A percentile compares a stretch with the other conserved stretches of the same genome.
Evolutionary conservation across 2,797 vertebrate species (phyloP).

Genomic region (Cephalopachus bancanus): DNA sequence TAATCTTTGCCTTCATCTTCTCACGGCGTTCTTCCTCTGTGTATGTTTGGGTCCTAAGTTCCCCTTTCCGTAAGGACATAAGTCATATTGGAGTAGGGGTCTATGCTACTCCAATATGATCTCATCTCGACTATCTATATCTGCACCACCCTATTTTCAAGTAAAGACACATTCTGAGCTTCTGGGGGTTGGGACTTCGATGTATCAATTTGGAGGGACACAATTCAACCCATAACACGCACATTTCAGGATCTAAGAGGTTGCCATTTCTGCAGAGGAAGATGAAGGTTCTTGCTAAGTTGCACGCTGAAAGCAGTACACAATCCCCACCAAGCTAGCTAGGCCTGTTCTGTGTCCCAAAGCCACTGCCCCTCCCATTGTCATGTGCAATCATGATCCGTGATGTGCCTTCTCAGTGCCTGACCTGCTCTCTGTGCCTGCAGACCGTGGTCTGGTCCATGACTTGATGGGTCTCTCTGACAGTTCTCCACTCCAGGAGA

Average conservation of each 20-base stretch:
- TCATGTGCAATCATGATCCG: neutral
- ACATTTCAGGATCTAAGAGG: too few relatives aligned
- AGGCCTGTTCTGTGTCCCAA: neutral
- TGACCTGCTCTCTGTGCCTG: neutral
- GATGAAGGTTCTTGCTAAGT: neutral
- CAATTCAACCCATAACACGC: neutral
- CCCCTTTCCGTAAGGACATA: neutral
- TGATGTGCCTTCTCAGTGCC: fast-evolving
- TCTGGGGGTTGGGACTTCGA: neutral
- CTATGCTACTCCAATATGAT: neutral
- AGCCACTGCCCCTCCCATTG: neutral
- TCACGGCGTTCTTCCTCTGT: neutral
- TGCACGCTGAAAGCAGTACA: neutral
- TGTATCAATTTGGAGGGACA: neutral
- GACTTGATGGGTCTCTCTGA: constrained; percentile 47
- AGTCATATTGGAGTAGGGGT: neutral
- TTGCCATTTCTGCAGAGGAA: neutral
- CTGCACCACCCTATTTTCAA: neutral
- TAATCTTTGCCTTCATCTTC: too few relatives aligned
- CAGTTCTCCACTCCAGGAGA: neutral
- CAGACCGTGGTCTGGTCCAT: neutral
- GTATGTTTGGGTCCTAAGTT: neutral
- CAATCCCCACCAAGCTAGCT: neutral
- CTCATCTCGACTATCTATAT: neutral
- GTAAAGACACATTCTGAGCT: neutral